These are phyloP conservation scores for Actinemys pallida DNA, from an alignment of 2,113 vertebrate species.

Conservation along the genomic window DNA sequence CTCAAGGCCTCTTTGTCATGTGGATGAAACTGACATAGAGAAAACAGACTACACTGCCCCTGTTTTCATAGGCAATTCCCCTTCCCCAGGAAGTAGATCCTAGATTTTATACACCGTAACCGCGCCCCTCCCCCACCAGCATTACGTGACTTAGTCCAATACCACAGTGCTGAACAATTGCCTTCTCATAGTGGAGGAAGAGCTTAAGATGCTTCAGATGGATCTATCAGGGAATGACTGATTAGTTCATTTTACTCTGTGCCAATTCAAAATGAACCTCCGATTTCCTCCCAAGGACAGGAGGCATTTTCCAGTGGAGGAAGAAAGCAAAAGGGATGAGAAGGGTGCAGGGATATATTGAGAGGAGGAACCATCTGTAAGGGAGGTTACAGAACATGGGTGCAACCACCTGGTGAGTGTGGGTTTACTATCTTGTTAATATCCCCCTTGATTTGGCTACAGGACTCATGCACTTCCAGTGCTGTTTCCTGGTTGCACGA, in stretches of 20 bases:
- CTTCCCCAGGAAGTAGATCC: conserved; percentile 8
- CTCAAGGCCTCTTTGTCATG: conserved; percentile 23
- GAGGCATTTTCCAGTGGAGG: neutral
- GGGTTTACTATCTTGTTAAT: neutral
- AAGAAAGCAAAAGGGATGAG: neutral
- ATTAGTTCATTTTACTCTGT: conserved; percentile 22
- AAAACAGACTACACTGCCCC: conserved; percentile 52
- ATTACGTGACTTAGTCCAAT: neutral
- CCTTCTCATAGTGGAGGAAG: neutral
- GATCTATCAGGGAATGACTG: conserved; percentile 14
- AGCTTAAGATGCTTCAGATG: conserved; percentile 12
- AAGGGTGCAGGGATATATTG: neutral
- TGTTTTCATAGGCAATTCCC: conserved; percentile 48
- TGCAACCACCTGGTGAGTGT: neutral
- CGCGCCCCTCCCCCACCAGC: neutral
- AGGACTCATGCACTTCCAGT: neutral
- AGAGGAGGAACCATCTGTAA: neutral
- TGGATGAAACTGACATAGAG: conserved; percentile 29
- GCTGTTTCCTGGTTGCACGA: neutral
- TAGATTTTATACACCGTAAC: neutral
- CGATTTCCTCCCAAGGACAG: conserved; percentile 22
- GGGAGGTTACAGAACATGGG: neutral
- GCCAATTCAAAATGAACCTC: conserved; percentile 4
- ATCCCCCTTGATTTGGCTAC: neutral
- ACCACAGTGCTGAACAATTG: neutral